These are phyloP conservation scores for Tenthredo scrophulariae DNA, from an alignment of 2,888 invertebrate species.

Conservation along the genomic window DNA sequence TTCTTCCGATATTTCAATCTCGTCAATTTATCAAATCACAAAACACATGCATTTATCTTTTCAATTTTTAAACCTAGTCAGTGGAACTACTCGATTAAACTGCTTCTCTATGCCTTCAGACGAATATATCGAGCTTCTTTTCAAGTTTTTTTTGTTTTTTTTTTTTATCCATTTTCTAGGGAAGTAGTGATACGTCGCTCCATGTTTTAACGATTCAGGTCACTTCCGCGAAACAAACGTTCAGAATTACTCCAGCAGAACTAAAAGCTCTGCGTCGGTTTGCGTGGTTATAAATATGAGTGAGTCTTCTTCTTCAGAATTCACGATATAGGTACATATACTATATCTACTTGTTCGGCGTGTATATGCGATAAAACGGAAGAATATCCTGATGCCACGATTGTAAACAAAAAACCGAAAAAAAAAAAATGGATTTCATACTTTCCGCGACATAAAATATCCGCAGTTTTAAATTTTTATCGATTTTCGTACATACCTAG, in stretches of 20 bases:
- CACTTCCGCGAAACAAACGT: slow-evolving; percentile 1
- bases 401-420: neutral
- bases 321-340: neutral
- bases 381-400: neutral
- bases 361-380: neutral
- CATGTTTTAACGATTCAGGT: neutral
- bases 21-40: neutral
- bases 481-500: slow-evolving; percentile 13
- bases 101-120: neutral
- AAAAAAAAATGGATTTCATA: neutral
- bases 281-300: neutral
- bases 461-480: slow-evolving; percentile 12
- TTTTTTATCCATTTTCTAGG: neutral
- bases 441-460: neutral
- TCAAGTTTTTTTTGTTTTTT: neutral
- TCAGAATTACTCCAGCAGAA: neutral
- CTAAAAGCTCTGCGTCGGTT: slow-evolving; percentile 1
- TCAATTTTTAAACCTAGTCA: neutral
- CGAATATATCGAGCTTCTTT: neutral
- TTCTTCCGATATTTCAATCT: neutral
- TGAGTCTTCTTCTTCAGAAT: neutral
- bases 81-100: neutral
- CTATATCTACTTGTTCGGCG: neutral
- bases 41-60: neutral
- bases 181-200: neutral